Evolutionary conservation across 2,797 vertebrate genomes (phyloP), one percentile per base, ranked within the genome.

Genomic region (Cheirogaleus major): DNA sequence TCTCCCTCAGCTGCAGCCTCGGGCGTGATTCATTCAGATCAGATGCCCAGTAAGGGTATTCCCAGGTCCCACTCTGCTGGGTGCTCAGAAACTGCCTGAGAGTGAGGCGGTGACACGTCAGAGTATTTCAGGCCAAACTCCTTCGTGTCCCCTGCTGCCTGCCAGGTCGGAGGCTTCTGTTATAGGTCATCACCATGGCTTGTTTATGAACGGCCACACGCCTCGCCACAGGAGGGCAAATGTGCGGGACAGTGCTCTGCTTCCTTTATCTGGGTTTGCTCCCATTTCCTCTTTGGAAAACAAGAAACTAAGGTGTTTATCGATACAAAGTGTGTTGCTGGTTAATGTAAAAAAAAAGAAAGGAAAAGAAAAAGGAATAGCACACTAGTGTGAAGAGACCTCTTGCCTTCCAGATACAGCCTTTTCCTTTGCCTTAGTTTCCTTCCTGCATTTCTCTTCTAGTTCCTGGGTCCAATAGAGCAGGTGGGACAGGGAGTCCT

Each of bases 111-210:
- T 91, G 87, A 95, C 0, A 0, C 59, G 41, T 70, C 88, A 76
- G 90, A 85, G 81, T 95, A 96, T 97, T 98, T 97, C 95, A 94
- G 95, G 96, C 97, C 94, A 84, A 65, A 84, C 12, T 0, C 80
- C 93, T 89, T 96, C 96, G 91, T 52, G 97, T 97, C 90, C 75
- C 91, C 85, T 93, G 88, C 88, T 70, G 88, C 81, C 32, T 48
- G 92, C 95, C 38, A 10, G 95, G 96, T 94, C 73, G 41, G 73
- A 43, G 9, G 35, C 89, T 93, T 45, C 91, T 70, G 35, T 72
- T 96, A 70, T 81, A 96, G 97, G 97, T 97, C 98, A 96, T 76
- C 86, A 9, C 95, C 96, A 81, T 79, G 96, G 61, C 7, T 17
- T 57, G 30, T 89, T 35, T 50, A 12, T 2, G 32, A 30, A 18